phyloP scores from a whole-genome alignment of 23 tunicate species.

The Corella eumyota region DNA sequence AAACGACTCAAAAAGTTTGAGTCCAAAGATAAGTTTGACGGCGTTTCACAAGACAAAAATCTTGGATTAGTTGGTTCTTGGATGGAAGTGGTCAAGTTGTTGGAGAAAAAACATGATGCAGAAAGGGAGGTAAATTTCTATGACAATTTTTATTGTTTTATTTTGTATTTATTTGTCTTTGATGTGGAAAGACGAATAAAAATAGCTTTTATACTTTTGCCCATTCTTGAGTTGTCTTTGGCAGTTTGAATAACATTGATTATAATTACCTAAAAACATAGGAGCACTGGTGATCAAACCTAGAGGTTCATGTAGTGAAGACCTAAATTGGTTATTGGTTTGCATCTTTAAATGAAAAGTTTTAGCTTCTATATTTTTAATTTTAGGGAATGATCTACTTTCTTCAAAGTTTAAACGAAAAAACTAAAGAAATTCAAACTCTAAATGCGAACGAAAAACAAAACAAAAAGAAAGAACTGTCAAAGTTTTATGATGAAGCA shows the following conservation, averaged over 20 bases:
- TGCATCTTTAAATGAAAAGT: too few relatives aligned
- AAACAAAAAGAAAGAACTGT: slow-evolving; percentile 9
- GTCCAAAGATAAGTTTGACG: slow-evolving; percentile 17
- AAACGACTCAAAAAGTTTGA: slow-evolving; percentile 11
- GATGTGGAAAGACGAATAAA: too few relatives aligned
- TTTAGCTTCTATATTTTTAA: too few relatives aligned
- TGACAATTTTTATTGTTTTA: background rate
- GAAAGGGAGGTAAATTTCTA: slow-evolving; percentile 46
- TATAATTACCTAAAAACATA: too few relatives aligned
- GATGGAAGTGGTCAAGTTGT: slow-evolving; percentile 52
- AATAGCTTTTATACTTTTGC: too few relatives aligned
- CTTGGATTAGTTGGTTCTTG: slow-evolving; percentile 69
- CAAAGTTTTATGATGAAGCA: slow-evolving; percentile 19
- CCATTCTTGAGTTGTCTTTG: too few relatives aligned
- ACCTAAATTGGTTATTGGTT: too few relatives aligned
- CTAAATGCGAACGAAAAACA: slow-evolving; percentile 15
- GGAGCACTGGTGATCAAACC: too few relatives aligned
- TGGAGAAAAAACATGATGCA: slow-evolving; percentile 48
- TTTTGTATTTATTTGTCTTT: too few relatives aligned
- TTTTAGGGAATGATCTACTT: slow-evolving; percentile 59
- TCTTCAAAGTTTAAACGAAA: slow-evolving; percentile 14
- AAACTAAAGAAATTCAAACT: slow-evolving; percentile 15
- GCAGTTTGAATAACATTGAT: too few relatives aligned
- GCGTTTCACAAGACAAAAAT: slow-evolving; percentile 49
- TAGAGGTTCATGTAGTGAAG: too few relatives aligned